Evolutionary conservation across 2,797 vertebrate genomes (phyloP).

Genomic region (Poeciliopsis paucimaculata): DNA sequence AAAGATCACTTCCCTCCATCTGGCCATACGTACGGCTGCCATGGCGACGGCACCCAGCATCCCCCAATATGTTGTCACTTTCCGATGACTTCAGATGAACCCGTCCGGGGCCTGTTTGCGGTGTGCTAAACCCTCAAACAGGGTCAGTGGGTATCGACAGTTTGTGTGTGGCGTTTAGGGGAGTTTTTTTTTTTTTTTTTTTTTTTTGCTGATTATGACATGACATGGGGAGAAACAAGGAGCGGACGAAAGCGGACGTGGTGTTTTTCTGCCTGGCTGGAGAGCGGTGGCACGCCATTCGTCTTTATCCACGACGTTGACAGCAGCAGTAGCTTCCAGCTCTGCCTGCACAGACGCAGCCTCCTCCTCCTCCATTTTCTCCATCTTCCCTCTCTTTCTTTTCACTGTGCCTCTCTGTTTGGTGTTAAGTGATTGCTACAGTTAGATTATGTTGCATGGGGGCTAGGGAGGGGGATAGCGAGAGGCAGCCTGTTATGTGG

Average conservation of each 20-base stretch:
- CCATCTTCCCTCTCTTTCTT: slow-evolving; percentile 1
- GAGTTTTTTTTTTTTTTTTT: slow-evolving; percentile 17
- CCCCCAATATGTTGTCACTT: slow-evolving; percentile 43
- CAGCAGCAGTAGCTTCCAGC: slow-evolving; percentile 61
- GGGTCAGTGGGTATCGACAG: slow-evolving; percentile 14
- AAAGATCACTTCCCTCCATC: slow-evolving; percentile 69
- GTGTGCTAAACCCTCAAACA: neutral
- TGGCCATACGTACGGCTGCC: slow-evolving; percentile 51
- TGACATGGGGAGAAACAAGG: slow-evolving; percentile 59
- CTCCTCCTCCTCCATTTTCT: slow-evolving; percentile 16
- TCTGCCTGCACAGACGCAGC: slow-evolving; percentile 24
- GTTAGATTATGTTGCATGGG: slow-evolving; percentile 20
- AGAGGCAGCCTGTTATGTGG: slow-evolving; percentile 10
- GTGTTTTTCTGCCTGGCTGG: slow-evolving; percentile 81
- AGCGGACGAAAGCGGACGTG: slow-evolving; percentile 59
- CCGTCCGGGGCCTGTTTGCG: neutral
- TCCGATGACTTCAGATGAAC: slow-evolving; percentile 27
- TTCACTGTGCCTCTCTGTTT: slow-evolving; percentile 35
- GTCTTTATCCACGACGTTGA: slow-evolving; percentile 76
- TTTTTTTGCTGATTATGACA: slow-evolving; percentile 70
- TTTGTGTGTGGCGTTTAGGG: slow-evolving; percentile 2
- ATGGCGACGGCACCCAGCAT: slow-evolving; percentile 29
- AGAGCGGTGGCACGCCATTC: slow-evolving; percentile 72
- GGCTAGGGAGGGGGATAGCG: too few species aligned
- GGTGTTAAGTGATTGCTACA: slow-evolving; percentile 21